These are phyloP conservation scores for Corynorhinus townsendii DNA, from an alignment of 2,113 vertebrate species.

Conservation along the genomic window DNA sequence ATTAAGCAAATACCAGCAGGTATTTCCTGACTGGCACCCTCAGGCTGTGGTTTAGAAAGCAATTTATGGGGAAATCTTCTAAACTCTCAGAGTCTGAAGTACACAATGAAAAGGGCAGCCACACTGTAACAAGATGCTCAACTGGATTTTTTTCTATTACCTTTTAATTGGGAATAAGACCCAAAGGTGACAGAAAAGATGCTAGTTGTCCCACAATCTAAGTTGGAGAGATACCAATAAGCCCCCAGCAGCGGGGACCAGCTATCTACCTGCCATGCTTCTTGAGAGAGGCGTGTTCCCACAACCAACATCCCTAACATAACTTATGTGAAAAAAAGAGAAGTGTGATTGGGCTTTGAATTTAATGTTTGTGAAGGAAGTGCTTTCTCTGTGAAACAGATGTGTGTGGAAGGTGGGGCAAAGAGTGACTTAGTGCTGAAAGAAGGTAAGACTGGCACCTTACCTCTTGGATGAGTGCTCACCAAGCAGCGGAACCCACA, in stretches of 20 bases:
- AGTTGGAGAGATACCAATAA: not conserved
- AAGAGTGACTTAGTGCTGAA: not conserved
- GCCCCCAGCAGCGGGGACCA: not conserved
- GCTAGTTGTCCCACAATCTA: not conserved
- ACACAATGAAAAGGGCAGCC: not conserved
- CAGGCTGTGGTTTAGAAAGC: not conserved
- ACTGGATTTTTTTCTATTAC: not conserved
- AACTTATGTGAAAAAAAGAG: not conserved
- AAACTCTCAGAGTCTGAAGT: not conserved
- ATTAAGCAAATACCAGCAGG: not conserved
- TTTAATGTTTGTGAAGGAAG: not conserved
- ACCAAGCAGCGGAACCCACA: not conserved
- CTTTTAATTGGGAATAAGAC: not conserved
- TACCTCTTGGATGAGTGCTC: rapidly evolving
- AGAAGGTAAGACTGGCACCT: not conserved
- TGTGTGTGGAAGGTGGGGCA: not conserved
- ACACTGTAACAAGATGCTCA: not conserved
- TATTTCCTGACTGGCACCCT: not conserved
- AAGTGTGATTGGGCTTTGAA: not conserved
- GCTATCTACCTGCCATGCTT: not conserved
- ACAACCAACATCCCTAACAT: too few relatives aligned
- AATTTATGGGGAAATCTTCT: not conserved
- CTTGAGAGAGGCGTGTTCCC: not conserved
- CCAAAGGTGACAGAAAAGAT: not conserved
- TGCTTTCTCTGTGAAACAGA: not conserved